Evolutionary conservation across 1,140 invertebrate genomes (phyloP), one percentile per base, ranked within the genome.

Genomic region (Thaumetopoea pityocampa): DNA sequence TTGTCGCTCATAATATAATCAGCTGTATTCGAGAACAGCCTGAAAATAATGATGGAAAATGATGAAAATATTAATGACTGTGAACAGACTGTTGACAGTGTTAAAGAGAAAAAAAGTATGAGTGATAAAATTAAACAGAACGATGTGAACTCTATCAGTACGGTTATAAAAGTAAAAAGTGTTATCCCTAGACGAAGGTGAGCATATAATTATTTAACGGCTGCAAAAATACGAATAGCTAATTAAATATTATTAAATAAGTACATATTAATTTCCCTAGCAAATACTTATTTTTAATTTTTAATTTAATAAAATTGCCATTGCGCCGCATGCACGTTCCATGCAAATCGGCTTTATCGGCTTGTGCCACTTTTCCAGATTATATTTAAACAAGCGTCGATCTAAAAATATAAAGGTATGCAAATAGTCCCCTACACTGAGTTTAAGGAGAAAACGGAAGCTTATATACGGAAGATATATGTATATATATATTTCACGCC

Each of bases 121-220:
- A 66, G 58, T 73, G 66, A 64, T 63, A 66, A 60, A 67, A 69
- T 60, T 54, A 68, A 64, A 51, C 71, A 57, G 36, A 63, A 20
- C 19, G 51, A 54, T n/a, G 19, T 10, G 23, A 55, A 45, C 24
- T 30, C 33, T 36, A 43, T 34, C 36, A 67, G 61, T 26, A 74
- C 67, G 14, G 42, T 66, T 52, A 83, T 83, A 20, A 83, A 80
- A 80, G 79, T 83, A 30, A 83, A 83, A 64, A 83, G 79, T 74
- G 76, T 53, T 51, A 74, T 83, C 54, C 79, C 79, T 37, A 77
- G 72, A 47, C 47, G 60, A 62, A 57, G 73, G 79, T 83, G 38
- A 70, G 62, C 37, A 27, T 41, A 62, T 43, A 42, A 42, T 48
- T 47, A 50, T 51, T 55, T 52, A 49, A 36, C 26, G 16, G 10